Base-by-base conservation (phyloP, 2,888 invertebrate genomes). In the Anaspis maculata region DNA sequence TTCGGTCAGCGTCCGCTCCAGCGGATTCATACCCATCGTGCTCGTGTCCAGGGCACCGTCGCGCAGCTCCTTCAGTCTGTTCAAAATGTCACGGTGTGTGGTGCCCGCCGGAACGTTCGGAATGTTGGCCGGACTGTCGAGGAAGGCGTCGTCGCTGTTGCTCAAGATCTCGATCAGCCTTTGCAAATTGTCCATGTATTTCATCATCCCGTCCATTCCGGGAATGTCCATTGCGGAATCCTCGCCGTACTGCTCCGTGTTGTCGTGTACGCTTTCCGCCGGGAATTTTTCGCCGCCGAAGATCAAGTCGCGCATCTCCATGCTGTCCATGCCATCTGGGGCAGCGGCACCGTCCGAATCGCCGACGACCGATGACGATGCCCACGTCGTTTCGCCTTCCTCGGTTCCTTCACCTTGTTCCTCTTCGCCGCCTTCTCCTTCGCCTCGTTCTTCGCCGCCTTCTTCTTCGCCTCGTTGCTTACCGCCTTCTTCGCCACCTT, bases 131-230 rank as follows among this genome's bases (percentile, higher is more conserved):
- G 27, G 15, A 22, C 40, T 33, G 3, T 38, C 32, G 11, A 58
- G 39, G 32, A 54, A 48, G 2, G 47, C 52, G 7, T 49, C 47
- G 1, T 55, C 39, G 22, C 48, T 51, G 16, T 47, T 44, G 10
- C 42, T 40, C 4, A 57, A 39, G 10, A 58, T 53, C 22, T 37
- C 34, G 16, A 59, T 54, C 3, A 59, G 40, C 33, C 41, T 43
- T 4, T 45, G 42, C 22, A 58, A 34, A 4, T 43, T 32, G 28
- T 50, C 49, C n/a, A n/a, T n/a, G n/a, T n/a, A n/a, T n/a, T n/a
- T n/a, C 7, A 25, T 29, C 21, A 48, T 44, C 22, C 34, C 37
- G 15, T 34, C 37, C 14, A 51, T 11, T 2, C 30, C 37, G 11
- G 5, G 19, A 12, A 40, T 10, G 12, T 34, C 34, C 10, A 32